Evolutionary conservation across 2,888 invertebrate species (phyloP).

Genomic region (Phengaris arion): DNA sequence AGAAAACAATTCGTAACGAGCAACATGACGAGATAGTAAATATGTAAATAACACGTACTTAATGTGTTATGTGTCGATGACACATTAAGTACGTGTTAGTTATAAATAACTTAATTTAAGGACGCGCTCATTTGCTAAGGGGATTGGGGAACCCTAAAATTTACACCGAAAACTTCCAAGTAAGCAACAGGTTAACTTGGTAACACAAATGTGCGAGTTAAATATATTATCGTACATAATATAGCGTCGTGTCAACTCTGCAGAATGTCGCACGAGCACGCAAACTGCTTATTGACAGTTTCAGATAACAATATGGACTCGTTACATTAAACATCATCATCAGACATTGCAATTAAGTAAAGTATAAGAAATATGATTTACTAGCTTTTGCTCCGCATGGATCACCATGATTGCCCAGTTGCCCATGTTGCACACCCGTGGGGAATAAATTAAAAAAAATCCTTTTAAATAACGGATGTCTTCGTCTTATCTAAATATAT

Average conservation of each 20-base stretch:
- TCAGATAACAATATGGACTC: neutral
- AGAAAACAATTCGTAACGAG: neutral
- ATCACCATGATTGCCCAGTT: too few species aligned
- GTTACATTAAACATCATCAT: neutral
- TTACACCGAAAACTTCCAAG: neutral
- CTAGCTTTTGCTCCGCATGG: too few species aligned
- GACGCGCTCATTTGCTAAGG: too few species aligned
- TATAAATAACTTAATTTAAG: too few species aligned
- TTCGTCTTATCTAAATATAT: too few species aligned
- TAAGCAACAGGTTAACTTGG: neutral
- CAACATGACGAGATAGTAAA: neutral
- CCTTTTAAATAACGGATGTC: too few species aligned
- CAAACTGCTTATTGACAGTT: neutral
- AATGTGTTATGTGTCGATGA: neutral
- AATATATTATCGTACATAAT: neutral
- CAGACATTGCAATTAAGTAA: neutral
- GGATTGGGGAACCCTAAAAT: neutral
- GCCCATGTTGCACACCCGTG: too few species aligned
- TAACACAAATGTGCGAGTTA: neutral
- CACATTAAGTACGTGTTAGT: neutral
- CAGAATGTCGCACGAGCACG: constrained; percentile 1
- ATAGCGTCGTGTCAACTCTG: neutral
- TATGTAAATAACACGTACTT: neutral
- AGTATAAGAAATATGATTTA: too few species aligned
- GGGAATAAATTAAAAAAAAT: too few species aligned